Evolutionary conservation across 2,888 invertebrate genomes (phyloP), one percentile per base, ranked within the genome.

Genomic region (Cerastoderma edule): DNA sequence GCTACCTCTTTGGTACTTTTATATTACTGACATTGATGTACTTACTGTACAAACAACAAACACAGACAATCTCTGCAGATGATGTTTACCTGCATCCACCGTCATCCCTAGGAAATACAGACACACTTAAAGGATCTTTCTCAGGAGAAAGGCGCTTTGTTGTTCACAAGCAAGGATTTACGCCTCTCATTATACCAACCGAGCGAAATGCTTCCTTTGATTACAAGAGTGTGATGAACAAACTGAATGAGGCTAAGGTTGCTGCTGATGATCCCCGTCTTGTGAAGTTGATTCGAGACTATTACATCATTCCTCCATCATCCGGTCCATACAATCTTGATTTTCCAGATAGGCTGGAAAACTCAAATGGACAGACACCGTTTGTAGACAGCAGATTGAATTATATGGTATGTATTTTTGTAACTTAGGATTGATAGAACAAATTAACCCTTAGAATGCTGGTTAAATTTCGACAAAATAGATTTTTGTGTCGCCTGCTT

Each of bases 311-410:
- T 8, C 78, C 74, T 16, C 85, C 85, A 30, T 83, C 83, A 3
- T 65, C 48, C 2, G 72, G 72, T 24, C 63, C 77, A 3, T 85
- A 85, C 60, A 80, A 80, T 53, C 73, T 85, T 1, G 67, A 74
- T n/a, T 53, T 56, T 32, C 79, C 82, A 10, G 73, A 81, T 10
- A 60, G 76, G 54, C 56, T 81, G 27, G 83, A 85, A 22, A 83
- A 75, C 67, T 83, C 85, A 2, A 80, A 83, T 65, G 85, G 85
- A 53, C 85, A 85, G 65, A 83, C 83, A 19, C 80, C 83, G n/a
- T 79, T 85, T 66, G 65, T 85, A 33, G 85, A 85, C 67, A 83
- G 83, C 48, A 72, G 80, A 24, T 57, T 85, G 3, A 83, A 85
- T 53, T 80, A 83, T 46, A 83, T 80, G 56, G 84, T 85, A 83